These are phyloP conservation scores for Aplysina aerophoba DNA, from an alignment of 37 sponge, comb jelly and placozoan genomes.

Conservation along the genomic window DNA sequence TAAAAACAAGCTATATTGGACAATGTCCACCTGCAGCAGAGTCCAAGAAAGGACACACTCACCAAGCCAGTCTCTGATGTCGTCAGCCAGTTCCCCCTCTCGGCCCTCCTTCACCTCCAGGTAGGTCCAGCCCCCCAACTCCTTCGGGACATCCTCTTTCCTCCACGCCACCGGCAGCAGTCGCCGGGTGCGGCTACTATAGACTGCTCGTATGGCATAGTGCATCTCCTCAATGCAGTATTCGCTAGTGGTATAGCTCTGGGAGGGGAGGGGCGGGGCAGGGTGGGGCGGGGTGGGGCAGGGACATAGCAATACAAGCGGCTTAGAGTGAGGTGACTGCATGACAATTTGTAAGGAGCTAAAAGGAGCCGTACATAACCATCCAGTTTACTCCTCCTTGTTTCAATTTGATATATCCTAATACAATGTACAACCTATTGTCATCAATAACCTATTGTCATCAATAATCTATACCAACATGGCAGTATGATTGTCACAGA, in stretches of 20 bases:
- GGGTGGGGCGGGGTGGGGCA: background rate
- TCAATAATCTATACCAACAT: too few species aligned
- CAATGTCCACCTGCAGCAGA: too few species aligned
- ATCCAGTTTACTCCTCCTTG: too few species aligned
- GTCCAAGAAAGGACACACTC: too few species aligned
- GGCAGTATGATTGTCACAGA: too few species aligned
- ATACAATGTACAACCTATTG: too few species aligned
- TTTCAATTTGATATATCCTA: too few species aligned
- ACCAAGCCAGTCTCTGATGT: background rate
- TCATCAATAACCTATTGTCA: too few species aligned
- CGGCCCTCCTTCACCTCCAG: background rate
- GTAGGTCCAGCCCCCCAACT: background rate
- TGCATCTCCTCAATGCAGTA: background rate
- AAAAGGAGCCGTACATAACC: too few species aligned
- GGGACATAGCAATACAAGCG: background rate
- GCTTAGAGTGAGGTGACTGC: too few species aligned
- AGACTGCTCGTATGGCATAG: background rate
- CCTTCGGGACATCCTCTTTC: background rate
- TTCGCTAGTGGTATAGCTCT: conserved; percentile 5
- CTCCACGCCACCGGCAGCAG: conserved; percentile 26
- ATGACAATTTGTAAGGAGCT: too few species aligned
- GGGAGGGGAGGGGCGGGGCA: background rate
- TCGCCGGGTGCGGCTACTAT: background rate
- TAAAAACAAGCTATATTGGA: too few species aligned
- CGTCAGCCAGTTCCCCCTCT: background rate